phyloP scores from a whole-genome alignment of 2,113 vertebrate genomes.

The Rallus limicola region DNA sequence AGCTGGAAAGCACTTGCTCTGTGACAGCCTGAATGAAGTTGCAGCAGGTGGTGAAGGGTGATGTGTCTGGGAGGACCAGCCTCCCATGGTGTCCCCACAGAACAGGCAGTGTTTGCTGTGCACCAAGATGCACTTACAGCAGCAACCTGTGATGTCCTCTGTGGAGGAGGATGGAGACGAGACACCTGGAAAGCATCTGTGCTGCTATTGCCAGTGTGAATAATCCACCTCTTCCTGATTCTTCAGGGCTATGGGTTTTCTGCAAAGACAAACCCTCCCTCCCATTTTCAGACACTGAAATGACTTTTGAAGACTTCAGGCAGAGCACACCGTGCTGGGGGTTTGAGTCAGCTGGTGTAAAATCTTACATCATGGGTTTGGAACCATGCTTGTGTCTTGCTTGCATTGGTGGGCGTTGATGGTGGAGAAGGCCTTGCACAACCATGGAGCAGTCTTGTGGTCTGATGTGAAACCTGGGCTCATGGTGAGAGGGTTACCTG shows the following conservation, averaged over 20 bases:
- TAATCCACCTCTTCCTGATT: background rate
- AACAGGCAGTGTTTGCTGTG: accelerated
- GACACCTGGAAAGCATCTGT: background rate
- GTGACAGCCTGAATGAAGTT: background rate
- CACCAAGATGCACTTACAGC: background rate
- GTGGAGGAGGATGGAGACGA: background rate
- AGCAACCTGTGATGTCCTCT: background rate
- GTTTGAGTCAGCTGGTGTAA: background rate
- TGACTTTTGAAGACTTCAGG: background rate
- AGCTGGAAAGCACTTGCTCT: background rate
- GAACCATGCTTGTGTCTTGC: accelerated
- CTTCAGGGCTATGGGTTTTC: background rate
- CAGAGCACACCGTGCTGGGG: background rate
- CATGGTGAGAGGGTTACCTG: background rate
- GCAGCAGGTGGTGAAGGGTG: background rate
- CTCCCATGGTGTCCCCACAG: background rate
- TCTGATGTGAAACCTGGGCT: background rate
- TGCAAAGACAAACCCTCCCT: background rate
- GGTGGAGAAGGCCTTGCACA: background rate
- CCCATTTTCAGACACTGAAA: no score
- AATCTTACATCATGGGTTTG: background rate
- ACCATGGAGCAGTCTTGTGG: accelerated
- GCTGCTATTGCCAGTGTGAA: background rate
- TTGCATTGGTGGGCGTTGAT: accelerated
- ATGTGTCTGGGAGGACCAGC: background rate